A percentile compares a stretch with the other conserved stretches of the same genome.
These are phyloP conservation scores for Cheiracanthium punctorium DNA, from an alignment of 2,888 invertebrate species.

Conservation along the genomic window DNA sequence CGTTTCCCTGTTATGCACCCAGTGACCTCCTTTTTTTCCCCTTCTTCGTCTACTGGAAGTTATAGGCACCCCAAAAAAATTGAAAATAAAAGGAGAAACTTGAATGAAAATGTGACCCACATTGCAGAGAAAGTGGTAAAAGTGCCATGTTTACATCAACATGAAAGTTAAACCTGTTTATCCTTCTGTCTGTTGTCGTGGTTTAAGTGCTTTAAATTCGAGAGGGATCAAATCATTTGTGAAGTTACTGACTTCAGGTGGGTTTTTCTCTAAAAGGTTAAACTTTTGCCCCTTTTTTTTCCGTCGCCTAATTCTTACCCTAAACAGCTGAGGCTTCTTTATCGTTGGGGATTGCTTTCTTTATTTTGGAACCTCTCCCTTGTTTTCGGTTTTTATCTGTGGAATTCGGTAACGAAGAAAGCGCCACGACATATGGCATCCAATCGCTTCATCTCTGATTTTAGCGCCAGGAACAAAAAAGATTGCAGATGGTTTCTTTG, in stretches of 20 bases:
- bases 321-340: background rate
- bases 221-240: constrained; percentile 31
- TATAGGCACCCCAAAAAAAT: constrained; percentile 30
- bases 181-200: constrained; percentile 25
- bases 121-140: constrained; percentile 58
- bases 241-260: background rate
- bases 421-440: background rate
- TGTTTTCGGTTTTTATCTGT: background rate
- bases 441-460: constrained; percentile 37
- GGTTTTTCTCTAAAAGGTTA: background rate
- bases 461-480: too few species aligned
- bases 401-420: background rate
- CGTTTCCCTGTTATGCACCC: constrained; percentile 44
- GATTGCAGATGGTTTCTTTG: background rate
- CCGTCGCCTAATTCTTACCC: background rate
- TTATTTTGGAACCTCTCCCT: background rate
- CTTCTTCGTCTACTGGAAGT: background rate
- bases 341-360: background rate
- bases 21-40: constrained; percentile 63
- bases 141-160: constrained; percentile 55
- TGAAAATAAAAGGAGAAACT: constrained; percentile 55
- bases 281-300: background rate
- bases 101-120: constrained; percentile 55
- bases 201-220: constrained; percentile 27
- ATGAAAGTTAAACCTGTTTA: constrained; percentile 60